Evolutionary conservation across 2,113 vertebrate genomes (phyloP).

Genomic region (Danionella cerebrum): DNA sequence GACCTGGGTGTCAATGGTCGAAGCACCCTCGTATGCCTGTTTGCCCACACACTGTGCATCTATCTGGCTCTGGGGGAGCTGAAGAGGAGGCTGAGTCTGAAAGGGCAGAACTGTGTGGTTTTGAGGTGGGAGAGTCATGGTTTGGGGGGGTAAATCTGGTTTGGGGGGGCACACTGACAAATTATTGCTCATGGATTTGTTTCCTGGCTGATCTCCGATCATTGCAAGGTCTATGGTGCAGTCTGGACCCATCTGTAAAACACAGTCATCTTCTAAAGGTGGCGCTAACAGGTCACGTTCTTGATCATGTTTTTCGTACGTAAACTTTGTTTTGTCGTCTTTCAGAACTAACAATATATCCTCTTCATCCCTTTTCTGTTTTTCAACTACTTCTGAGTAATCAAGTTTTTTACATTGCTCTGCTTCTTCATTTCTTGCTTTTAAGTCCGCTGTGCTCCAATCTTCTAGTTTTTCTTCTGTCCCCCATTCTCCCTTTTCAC

Average conservation of each 20-base stretch:
- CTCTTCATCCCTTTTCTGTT: not conserved
- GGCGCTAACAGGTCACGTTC: not conserved
- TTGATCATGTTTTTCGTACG: not conserved
- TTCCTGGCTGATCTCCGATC: conserved; percentile 20
- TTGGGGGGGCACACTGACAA: conserved; percentile 24
- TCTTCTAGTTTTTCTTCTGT: not conserved
- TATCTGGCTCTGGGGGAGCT: conserved; percentile 30
- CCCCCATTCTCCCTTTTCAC: not conserved
- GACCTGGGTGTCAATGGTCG: conserved; percentile 2
- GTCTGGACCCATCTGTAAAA: conserved; percentile 20
- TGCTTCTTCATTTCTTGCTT: conserved; percentile 9
- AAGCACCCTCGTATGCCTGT: not conserved
- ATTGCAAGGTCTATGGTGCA: conserved; percentile 19
- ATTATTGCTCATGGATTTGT: conserved; percentile 17
- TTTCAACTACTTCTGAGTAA: not conserved
- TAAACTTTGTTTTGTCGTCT: not conserved
- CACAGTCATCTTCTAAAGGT: not conserved
- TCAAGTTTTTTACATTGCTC: not conserved
- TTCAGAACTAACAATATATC: not conserved
- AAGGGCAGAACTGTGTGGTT: not conserved
- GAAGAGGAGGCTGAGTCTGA: conserved; percentile 6
- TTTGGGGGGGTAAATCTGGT: not conserved
- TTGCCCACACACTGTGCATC: conserved; percentile 14
- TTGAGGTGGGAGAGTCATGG: conserved; percentile 1
- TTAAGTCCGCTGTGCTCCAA: conserved; percentile 12